Conservation (phyloP, 2,797 vertebrate genomes). For the Smutsia temminckii region DNA sequence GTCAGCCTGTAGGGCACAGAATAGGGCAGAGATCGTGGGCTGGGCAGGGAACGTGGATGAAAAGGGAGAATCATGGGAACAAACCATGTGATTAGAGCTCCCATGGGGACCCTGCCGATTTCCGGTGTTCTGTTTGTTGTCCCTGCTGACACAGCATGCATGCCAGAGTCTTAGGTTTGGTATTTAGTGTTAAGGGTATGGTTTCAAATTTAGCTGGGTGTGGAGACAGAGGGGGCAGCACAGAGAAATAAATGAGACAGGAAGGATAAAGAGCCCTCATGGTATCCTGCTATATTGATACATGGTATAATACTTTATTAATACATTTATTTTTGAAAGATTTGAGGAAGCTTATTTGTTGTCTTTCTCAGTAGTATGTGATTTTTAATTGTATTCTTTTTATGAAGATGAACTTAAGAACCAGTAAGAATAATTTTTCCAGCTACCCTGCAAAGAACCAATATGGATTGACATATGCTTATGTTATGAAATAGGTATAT, state of each 20-base stretch:
- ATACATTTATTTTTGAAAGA: not conserved
- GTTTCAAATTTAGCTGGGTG: not conserved
- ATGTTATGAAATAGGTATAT: no score
- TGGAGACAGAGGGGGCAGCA: no score
- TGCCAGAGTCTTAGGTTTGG: not conserved
- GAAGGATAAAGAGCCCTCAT: not conserved
- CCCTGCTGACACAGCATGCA: not conserved
- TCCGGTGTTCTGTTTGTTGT: accelerated
- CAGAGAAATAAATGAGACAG: not conserved
- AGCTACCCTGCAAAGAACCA: not conserved
- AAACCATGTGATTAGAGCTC: accelerated
- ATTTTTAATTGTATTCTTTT: not conserved
- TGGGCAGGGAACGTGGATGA: not conserved
- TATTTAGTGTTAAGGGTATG: no score
- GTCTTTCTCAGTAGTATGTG: not conserved
- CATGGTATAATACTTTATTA: accelerated
- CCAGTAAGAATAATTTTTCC: not conserved
- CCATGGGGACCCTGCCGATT: not conserved
- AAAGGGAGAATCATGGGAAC: accelerated
- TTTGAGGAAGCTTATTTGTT: not conserved
- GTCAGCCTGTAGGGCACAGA: not conserved
- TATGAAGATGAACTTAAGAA: not conserved
- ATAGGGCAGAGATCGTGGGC: not conserved
- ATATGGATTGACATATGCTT: not conserved
- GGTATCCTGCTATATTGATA: accelerated